Evolutionary conservation across 2,113 vertebrate species (phyloP).

Genomic region (Grammomys surdaster): DNA sequence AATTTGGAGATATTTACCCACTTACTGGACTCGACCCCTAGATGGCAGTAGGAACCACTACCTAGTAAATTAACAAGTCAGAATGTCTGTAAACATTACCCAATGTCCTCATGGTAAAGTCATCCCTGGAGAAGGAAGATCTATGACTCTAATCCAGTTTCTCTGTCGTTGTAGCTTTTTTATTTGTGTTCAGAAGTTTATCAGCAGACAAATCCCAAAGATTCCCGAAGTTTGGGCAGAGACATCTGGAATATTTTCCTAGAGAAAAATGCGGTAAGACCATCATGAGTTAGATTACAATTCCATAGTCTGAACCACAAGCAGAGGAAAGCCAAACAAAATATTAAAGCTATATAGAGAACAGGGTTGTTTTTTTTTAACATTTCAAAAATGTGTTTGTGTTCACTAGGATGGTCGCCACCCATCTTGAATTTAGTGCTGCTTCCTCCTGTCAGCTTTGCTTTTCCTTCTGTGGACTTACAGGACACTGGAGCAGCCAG

Average conservation of each 20-base stretch:
- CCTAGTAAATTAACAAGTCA: not conserved
- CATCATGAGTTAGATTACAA: not conserved
- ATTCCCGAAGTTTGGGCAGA: constrained; percentile 90
- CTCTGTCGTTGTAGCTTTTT: constrained; percentile 88
- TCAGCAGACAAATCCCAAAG: constrained; percentile 90
- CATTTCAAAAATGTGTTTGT: not conserved
- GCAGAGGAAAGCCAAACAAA: constrained; percentile 42
- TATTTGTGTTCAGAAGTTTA: constrained; percentile 94
- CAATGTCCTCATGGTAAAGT: not conserved
- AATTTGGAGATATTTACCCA: not conserved
- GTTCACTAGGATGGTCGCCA: not conserved
- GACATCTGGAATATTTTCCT: constrained; percentile 95
- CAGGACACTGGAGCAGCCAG: not conserved
- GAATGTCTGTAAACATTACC: not conserved
- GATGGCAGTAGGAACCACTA: not conserved
- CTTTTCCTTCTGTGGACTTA: not conserved
- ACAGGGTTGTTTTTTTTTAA: not conserved
- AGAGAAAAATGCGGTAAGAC: constrained; percentile 92
- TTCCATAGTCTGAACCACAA: not conserved
- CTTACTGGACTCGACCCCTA: not conserved
- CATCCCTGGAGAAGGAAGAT: not conserved
- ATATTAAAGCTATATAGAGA: not conserved
- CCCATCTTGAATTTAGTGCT: not conserved
- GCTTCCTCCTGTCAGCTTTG: not conserved
- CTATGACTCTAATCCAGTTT: not conserved